phyloP scores from a whole-genome alignment of 2,888 invertebrate species.

The Geophilus truncorum region DNA sequence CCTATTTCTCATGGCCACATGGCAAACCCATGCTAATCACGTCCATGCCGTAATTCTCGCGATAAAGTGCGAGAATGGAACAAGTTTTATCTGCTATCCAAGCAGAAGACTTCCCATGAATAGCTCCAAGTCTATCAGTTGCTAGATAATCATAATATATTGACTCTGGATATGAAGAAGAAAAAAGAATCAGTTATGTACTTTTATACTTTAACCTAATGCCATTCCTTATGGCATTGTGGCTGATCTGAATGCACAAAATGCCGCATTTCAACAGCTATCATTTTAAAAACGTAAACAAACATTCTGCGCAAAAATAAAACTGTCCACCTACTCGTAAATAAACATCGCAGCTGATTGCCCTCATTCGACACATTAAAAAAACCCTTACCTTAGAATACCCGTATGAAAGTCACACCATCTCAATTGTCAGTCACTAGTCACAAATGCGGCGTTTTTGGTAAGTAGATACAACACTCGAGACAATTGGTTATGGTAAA shows the following conservation, averaged over 20 bases:
- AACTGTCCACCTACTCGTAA: no score
- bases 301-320: no score
- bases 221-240: background rate
- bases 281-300: background rate
- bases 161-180: background rate
- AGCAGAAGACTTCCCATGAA: background rate
- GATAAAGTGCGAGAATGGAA: background rate
- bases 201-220: background rate
- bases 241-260: background rate
- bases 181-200: background rate
- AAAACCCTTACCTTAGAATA: background rate
- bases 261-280: background rate
- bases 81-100: background rate
- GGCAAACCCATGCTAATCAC: background rate
- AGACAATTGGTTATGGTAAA: no score
- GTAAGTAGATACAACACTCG: no score
- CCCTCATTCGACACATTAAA: no score
- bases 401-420: background rate
- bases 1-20: background rate
- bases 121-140: background rate
- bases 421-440: no score
- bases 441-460: no score
- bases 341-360: background rate
- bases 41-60: background rate
- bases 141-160: background rate